Conservation (phyloP, 2,888 invertebrate species). For the Perizoma flavofasciatum region DNA sequence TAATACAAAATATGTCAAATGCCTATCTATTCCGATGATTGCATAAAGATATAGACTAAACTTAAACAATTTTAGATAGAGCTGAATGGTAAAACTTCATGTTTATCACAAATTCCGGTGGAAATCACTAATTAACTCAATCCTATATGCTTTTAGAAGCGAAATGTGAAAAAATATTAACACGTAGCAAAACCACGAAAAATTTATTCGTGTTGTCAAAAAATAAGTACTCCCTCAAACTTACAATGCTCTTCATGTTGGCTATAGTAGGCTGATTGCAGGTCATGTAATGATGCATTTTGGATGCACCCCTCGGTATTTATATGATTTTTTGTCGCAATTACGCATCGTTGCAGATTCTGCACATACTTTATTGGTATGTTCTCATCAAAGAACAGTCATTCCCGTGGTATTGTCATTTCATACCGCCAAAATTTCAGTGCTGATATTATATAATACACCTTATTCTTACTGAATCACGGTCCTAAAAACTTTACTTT, state of each 20-base stretch:
- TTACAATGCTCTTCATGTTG: slow-evolving; percentile 77
- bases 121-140: neutral
- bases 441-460: slow-evolving; percentile 15
- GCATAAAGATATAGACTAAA: neutral
- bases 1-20: neutral
- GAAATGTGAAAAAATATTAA: too few relatives aligned
- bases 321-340: slow-evolving; percentile 74
- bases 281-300: slow-evolving; percentile 73
- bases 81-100: neutral
- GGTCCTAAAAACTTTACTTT: slow-evolving; percentile 10
- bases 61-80: neutral
- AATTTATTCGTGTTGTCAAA: neutral
- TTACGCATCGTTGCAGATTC: slow-evolving; percentile 67
- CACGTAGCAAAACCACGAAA: neutral
- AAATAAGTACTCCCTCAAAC: slow-evolving; percentile 41
- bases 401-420: slow-evolving; percentile 54
- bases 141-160: too few relatives aligned
- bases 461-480: slow-evolving; percentile 16
- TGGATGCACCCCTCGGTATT: slow-evolving; percentile 73
- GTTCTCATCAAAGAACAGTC: slow-evolving; percentile 59
- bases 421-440: slow-evolving; percentile 23
- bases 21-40: neutral
- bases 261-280: slow-evolving; percentile 35
- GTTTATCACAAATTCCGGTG: neutral
- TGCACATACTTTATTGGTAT: slow-evolving; percentile 71